Evolutionary conservation across 2,113 vertebrate species (phyloP).

Genomic region (Trogon melanurus): DNA sequence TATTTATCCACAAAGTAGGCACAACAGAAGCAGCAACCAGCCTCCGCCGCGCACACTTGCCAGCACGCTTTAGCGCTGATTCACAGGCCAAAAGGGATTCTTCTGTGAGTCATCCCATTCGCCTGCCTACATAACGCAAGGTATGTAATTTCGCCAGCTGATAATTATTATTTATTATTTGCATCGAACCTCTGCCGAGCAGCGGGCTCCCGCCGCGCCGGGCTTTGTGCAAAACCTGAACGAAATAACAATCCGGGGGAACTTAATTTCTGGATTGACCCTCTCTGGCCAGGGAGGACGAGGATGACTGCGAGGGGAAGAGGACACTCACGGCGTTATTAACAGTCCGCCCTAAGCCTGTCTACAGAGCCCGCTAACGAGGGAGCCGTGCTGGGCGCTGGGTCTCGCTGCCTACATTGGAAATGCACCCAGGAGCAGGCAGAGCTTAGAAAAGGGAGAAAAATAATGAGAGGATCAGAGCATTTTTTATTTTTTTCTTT

Average conservation of each 20-base stretch:
- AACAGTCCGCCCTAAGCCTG: not conserved
- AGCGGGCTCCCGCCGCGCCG: not conserved
- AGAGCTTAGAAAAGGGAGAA: not conserved
- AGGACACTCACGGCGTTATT: not conserved
- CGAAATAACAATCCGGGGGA: not conserved
- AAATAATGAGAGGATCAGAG: not conserved
- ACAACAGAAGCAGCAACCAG: not conserved
- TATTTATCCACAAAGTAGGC: constrained; percentile 17
- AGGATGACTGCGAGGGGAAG: not conserved
- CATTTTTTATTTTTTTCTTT: not conserved
- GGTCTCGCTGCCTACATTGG: not conserved
- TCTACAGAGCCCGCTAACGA: not conserved
- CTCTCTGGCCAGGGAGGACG: not conserved
- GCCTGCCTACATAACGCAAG: not conserved
- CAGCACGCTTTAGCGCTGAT: not conserved
- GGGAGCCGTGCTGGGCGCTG: not conserved
- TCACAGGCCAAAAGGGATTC: not conserved
- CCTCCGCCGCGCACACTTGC: not conserved
- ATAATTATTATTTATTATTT: not conserved
- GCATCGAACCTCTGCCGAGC: not conserved
- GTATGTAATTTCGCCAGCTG: not conserved
- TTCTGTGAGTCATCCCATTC: not conserved
- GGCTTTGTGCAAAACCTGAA: not conserved
- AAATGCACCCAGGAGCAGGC: not conserved
- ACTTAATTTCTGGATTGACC: not conserved